phyloP scores from a whole-genome alignment of 2,888 invertebrate genomes.

The Xiphydria camelus region DNA sequence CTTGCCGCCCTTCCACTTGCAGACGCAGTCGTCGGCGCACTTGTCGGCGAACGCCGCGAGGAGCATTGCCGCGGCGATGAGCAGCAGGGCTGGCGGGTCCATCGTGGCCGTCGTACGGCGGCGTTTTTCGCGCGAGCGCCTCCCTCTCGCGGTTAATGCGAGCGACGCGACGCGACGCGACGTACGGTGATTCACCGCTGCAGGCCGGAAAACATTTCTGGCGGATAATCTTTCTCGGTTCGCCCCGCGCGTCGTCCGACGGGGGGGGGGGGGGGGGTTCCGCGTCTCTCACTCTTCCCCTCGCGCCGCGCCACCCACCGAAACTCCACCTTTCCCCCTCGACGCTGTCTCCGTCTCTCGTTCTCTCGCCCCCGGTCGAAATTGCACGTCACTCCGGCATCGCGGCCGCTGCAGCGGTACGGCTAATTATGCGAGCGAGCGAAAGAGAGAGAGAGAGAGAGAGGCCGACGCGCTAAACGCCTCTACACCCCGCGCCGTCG shows the following conservation, averaged over 20 bases:
- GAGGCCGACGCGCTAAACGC: background rate
- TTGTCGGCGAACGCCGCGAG: conserved; percentile 44
- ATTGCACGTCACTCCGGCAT: conserved; percentile 15
- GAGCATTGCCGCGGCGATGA: conserved; percentile 21
- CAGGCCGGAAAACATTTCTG: conserved; percentile 1
- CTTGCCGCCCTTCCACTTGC: conserved; percentile 94
- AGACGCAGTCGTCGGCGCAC: conserved; percentile 67
- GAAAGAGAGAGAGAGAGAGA: conserved; percentile 4
- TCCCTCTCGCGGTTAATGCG: background rate
- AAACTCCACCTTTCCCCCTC: conserved; percentile 22
- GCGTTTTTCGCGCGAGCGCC: background rate
- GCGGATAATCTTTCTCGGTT: background rate
- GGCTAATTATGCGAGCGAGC: conserved; percentile 37
- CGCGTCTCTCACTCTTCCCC: conserved; percentile 11
- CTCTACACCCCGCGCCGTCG: too few relatives aligned
- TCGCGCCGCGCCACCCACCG: background rate
- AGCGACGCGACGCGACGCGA: too few relatives aligned
- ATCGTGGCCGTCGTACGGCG: conserved; percentile 14
- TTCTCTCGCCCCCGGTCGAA: conserved; percentile 18
- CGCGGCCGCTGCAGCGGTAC: conserved; percentile 19
- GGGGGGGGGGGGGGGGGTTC: conserved; percentile 3
- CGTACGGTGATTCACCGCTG: too few relatives aligned
- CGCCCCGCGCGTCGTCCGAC: background rate
- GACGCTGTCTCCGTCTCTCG: conserved; percentile 26
- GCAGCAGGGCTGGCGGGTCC: conserved; percentile 26